Evolutionary conservation across 2,888 invertebrate species (phyloP).

Genomic region (Oxytorus armatus): DNA sequence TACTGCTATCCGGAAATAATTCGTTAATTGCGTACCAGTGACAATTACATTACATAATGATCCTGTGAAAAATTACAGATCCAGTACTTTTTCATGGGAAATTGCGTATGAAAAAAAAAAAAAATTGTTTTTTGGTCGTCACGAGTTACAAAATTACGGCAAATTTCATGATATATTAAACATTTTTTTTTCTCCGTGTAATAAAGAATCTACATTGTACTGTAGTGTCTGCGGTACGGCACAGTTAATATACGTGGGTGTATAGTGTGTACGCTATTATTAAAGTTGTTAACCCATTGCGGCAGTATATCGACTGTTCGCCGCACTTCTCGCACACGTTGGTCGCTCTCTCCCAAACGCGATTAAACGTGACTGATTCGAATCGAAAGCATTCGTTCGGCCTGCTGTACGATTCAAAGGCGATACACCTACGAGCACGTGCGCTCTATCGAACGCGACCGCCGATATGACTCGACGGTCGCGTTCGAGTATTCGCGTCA

Average conservation of each 20-base stretch:
- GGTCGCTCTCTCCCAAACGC: slow-evolving; percentile 31
- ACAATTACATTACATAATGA: too few species aligned
- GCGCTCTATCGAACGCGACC: slow-evolving; percentile 12
- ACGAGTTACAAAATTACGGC: too few species aligned
- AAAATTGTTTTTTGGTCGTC: too few species aligned
- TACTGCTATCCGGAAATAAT: too few species aligned
- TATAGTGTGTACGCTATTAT: slow-evolving; percentile 33
- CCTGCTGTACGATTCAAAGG: slow-evolving; percentile 33
- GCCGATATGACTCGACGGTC: slow-evolving; percentile 37
- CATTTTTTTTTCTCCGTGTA: too few species aligned
- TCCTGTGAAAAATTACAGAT: too few species aligned
- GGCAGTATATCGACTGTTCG: slow-evolving; percentile 37
- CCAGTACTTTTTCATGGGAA: too few species aligned
- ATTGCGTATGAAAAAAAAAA: too few species aligned
- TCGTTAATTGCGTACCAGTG: too few species aligned
- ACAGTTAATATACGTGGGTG: background rate
- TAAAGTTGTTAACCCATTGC: slow-evolving; percentile 47
- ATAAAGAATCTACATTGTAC: too few species aligned
- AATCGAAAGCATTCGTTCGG: slow-evolving; percentile 51
- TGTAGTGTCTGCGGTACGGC: background rate
- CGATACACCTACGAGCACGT: slow-evolving; percentile 41
- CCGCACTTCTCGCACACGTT: slow-evolving; percentile 27
- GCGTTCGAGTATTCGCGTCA: slow-evolving; percentile 32
- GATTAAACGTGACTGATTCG: slow-evolving; percentile 64
- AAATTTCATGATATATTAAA: too few species aligned